Evolutionary conservation across 2,888 invertebrate genomes (phyloP).

Genomic region (Heliothis peltigera): DNA sequence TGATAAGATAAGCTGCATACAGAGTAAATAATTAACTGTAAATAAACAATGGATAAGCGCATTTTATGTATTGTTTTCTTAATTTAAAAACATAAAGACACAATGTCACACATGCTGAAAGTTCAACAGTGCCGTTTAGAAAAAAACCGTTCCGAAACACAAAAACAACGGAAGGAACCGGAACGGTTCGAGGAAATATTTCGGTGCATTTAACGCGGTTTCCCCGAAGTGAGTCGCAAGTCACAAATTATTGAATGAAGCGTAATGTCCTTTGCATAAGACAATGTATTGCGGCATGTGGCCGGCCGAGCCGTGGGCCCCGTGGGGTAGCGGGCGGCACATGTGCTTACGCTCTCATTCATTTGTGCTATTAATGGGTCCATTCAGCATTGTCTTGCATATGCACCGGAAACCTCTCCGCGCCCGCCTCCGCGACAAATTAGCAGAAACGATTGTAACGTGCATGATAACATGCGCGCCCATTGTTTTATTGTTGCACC

Average conservation of each 20-base stretch:
- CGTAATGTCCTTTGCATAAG: constrained; percentile 85
- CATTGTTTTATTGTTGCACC: constrained; percentile 52
- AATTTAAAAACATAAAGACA: background rate
- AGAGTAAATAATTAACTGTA: background rate
- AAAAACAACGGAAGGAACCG: constrained; percentile 65
- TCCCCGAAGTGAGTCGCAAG: constrained; percentile 81
- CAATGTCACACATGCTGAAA: background rate
- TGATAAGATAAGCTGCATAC: background rate
- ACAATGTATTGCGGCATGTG: constrained; percentile 84
- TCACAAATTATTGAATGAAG: constrained; percentile 80
- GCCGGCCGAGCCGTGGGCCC: constrained; percentile 75
- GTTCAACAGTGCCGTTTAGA: constrained; percentile 3
- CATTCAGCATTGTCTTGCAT: constrained; percentile 88
- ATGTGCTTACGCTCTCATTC: constrained; percentile 88
- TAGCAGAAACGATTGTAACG: constrained; percentile 79
- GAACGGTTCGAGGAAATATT: constrained; percentile 66
- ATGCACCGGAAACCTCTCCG: constrained; percentile 84
- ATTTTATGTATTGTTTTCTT: background rate
- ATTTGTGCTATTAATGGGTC: constrained; percentile 87
- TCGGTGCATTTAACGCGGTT: constrained; percentile 76
- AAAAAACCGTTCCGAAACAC: constrained; percentile 28
- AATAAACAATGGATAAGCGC: background rate
- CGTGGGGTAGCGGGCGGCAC: constrained; percentile 77
- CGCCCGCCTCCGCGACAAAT: constrained; percentile 78
- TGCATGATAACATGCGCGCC: constrained; percentile 53